Conservation (phyloP, 2,113 vertebrate species). For the Nannospalax galili region DNA sequence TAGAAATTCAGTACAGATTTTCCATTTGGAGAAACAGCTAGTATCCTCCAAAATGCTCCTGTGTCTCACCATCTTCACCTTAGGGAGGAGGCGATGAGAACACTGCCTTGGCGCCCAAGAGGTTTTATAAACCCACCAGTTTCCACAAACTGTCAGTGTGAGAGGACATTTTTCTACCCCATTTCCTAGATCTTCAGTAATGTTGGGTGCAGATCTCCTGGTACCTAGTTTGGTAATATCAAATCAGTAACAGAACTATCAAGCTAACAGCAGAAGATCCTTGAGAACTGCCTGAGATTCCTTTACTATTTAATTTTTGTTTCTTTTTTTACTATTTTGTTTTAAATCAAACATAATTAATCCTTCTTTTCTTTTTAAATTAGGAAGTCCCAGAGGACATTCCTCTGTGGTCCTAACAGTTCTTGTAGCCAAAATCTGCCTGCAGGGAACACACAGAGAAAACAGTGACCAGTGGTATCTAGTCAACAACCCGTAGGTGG, state of each 20-base stretch:
- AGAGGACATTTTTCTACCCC: neutral
- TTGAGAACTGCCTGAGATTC: neutral
- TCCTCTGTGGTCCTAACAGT: neutral
- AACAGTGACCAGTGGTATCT: neutral
- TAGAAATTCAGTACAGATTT: neutral
- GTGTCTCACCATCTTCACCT: neutral
- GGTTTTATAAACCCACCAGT: neutral
- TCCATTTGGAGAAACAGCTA: neutral
- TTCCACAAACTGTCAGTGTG: neutral
- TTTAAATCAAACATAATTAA: neutral
- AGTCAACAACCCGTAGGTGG: neutral
- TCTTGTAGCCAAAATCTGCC: neutral
- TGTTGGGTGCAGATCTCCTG: no score
- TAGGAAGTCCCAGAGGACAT: neutral
- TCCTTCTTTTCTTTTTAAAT: neutral
- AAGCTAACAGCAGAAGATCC: neutral
- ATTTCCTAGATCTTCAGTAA: neutral
- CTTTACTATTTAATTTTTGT: neutral
- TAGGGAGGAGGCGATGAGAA: neutral
- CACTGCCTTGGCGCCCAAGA: neutral
- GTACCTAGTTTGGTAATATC: no score
- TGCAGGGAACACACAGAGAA: neutral
- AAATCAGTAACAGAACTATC: neutral
- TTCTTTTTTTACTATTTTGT: neutral
- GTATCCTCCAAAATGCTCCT: neutral